Evolutionary conservation across 2,113 vertebrate species (phyloP).

Genomic region (Mormoops blainvillei): DNA sequence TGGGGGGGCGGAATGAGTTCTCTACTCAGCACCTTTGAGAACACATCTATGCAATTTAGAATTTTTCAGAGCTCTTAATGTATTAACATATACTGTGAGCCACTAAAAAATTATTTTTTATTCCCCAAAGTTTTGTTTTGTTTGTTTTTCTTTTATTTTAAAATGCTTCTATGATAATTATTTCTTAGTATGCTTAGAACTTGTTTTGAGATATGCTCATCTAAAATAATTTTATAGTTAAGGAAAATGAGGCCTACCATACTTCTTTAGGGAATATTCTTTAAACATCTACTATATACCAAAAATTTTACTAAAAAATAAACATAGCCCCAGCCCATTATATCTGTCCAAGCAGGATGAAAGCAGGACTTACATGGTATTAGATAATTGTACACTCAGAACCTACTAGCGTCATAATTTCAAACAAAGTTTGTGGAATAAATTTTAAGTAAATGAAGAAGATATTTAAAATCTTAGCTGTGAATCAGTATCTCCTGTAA

Average conservation of each 20-base stretch:
- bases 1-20: no score
- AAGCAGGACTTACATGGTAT: background rate
- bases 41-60: background rate
- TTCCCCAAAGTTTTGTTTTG: background rate
- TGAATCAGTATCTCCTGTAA: background rate
- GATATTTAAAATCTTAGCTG: background rate
- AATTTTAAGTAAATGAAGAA: background rate
- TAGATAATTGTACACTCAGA: background rate
- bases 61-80: background rate
- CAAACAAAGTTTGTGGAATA: background rate
- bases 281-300: background rate
- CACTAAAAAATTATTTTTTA: background rate
- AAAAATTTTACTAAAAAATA: background rate
- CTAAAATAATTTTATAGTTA: slow-evolving; percentile 1
- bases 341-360: background rate
- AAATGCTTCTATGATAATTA: background rate
- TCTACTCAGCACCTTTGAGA: background rate
- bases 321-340: background rate
- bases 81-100: background rate
- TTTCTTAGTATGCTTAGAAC: background rate
- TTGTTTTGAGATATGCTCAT: background rate
- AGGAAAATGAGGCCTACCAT: background rate
- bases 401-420: background rate
- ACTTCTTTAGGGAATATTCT: background rate
- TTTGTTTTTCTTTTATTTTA: background rate